Percentiles rank a stretch among this genome's conserved stretches.
phyloP scores from a whole-genome alignment of 2,113 vertebrate species.

The Salvelinus namaycush region DNA sequence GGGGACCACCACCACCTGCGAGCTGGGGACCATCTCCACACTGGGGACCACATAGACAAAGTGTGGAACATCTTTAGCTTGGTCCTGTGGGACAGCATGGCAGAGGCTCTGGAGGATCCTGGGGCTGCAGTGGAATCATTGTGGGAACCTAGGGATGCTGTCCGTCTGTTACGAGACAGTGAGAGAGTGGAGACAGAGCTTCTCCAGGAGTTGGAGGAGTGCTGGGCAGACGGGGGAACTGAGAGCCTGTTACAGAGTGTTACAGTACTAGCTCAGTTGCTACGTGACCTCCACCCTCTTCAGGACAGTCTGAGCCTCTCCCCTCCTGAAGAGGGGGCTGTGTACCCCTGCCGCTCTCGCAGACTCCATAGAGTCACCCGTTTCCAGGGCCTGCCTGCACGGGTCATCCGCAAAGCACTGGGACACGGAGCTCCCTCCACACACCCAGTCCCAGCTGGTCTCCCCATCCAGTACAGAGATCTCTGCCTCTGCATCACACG shows the following conservation, averaged over 20 bases:
- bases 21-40: not conserved
- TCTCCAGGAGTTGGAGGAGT: slow-evolving; percentile 49
- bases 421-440: not conserved
- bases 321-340: slow-evolving; percentile 14
- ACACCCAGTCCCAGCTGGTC: not conserved
- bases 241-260: slow-evolving; percentile 41
- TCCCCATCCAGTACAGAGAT: slow-evolving; percentile 33
- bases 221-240: slow-evolving; percentile 37
- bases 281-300: slow-evolving; percentile 47
- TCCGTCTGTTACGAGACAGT: slow-evolving; percentile 35
- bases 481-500: slow-evolving; percentile 30
- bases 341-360: slow-evolving; percentile 41
- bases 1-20: not conserved
- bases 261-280: slow-evolving; percentile 49
- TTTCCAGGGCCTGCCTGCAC: slow-evolving; percentile 44
- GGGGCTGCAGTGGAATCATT: slow-evolving; percentile 17
- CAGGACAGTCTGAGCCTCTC: slow-evolving; percentile 31
- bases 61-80: slow-evolving; percentile 50
- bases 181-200: slow-evolving; percentile 34
- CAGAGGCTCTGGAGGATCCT: slow-evolving; percentile 45
- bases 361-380: slow-evolving; percentile 49
- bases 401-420: slow-evolving; percentile 46
- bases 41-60: not conserved
- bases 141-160: not conserved
- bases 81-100: slow-evolving; percentile 55